A percentile compares a stretch with the other conserved stretches of the same genome.
Evolutionary conservation across 2,113 vertebrate species (phyloP).

Genomic region (Aptenodytes patagonicus): DNA sequence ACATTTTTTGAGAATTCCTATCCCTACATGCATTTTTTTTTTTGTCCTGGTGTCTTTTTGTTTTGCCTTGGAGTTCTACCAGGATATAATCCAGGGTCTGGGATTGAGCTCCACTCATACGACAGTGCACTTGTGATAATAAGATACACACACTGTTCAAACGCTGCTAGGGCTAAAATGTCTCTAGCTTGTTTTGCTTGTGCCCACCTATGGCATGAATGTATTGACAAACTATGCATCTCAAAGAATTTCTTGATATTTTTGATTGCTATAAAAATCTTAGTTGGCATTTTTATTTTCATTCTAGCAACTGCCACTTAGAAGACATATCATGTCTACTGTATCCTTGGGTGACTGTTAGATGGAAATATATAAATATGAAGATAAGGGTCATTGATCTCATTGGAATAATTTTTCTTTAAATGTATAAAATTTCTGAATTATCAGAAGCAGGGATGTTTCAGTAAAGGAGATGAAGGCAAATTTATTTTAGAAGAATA

Average conservation of each 20-base stretch:
- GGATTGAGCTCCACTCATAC: background rate
- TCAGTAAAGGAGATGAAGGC: background rate
- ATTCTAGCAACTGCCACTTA: background rate
- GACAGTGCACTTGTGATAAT: background rate
- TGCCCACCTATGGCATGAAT: background rate
- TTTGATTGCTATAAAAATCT: background rate
- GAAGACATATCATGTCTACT: background rate
- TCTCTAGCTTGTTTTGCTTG: background rate
- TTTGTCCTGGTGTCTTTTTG: background rate
- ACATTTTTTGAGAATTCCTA: background rate
- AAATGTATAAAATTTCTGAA: background rate
- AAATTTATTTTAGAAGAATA: background rate
- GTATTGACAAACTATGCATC: background rate
- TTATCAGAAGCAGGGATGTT: background rate
- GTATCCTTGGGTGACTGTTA: background rate
- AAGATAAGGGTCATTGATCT: background rate
- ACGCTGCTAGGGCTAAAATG: background rate
- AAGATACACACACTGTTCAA: fast-evolving
- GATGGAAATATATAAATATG: background rate
- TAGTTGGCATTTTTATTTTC: background rate
- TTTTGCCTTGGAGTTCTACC: background rate
- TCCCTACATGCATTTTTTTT: background rate
- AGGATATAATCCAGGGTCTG: background rate
- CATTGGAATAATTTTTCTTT: background rate
- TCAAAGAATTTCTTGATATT: background rate